Evolutionary conservation across 2,888 invertebrate genomes (phyloP), one percentile per base, ranked within the genome.

Genomic region (Dicranocentrus wangi): DNA sequence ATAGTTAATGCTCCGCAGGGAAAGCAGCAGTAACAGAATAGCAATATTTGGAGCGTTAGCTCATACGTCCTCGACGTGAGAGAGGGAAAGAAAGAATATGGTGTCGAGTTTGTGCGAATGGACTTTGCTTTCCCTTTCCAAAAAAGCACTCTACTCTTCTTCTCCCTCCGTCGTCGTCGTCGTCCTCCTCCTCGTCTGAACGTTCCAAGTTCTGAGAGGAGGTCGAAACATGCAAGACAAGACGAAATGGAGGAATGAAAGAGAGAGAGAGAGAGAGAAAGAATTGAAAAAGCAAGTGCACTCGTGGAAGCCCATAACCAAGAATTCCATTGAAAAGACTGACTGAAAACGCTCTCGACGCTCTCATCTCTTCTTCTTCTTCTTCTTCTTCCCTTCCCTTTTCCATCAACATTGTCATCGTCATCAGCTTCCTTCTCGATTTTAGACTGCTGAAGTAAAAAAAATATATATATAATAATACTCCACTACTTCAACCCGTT

Each of bases 1-100:
- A 72, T 68, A 79, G 72, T 72, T 71, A 79, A 71, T 72, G 79
- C 79, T 79, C 79, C 79, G 58, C 60, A 66, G 79, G 79, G 79
- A 66, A 71, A 72, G 51, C 39, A 42, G 58, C 51, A 71, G 66
- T 66, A 79, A 53, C 71, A 60, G 72, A 60, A 60, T 66, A 71
- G 72, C 43, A 58, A 47, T 79, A 68, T 72, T 68, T 72, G 32
- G 43, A 58, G 53, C 69, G 19, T 53, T 69, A 32, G 69, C 69
- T 69, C 43, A 32, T 53, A 39, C 21, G 53, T 28, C 27, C 55
- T 69, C 25, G 27, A 53, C 51, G 19, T 51, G 17, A 15, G 39
- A 51, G 53, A 68, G 68, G 19, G 53, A 27, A 68, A 68, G 68
- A 47, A 27, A 69, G 23, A 55, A 39, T 13, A 58, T n/a, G 39